Base-by-base conservation (phyloP, 2,797 vertebrate species). In the Euphonia xanthogaster region DNA sequence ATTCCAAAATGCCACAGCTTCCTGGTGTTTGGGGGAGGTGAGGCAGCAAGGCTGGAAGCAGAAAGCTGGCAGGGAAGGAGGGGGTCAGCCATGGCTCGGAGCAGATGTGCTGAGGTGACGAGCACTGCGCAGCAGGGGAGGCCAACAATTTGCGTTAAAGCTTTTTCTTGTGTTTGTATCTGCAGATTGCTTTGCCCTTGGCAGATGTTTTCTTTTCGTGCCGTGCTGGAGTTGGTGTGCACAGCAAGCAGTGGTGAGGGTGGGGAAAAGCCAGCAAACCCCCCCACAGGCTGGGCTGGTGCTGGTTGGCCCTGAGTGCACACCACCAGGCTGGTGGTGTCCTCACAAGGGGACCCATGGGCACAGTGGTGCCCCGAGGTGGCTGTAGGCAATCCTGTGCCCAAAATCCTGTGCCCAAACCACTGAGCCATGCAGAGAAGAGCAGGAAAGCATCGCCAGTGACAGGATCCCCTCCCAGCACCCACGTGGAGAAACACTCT, bases 401-500 rank as follows among this genome's bases (percentile, higher is more conserved):
- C 68, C 18, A 3, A 79, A 35, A 20, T 12, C 33, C 27, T 0
- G 0, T 33, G 44, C 65, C 70, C 18, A 3, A 80, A 73, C 22
- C 23, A 25, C 48, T 1, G 4, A 72, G 39, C 44, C 24, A 1
- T 3, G 4, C 14, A n/a, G 25, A 27, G 42, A 67, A 35, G n/a
- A 44, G 51, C 67, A 23, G 2, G 2, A 53, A 51, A 14, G 21
- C 54, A 7, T 8, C 1, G 4, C 16, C 22, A 40, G 66, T 0
- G 1, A 20, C 7, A 4, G 3, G 6, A 33, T 7, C 12, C 31
- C 47, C 33, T 17, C 62, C 6, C 20, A 42, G 13, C 24, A 31
- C 1, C 1, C 15, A 10, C 0, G 0, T 2, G 27, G 18, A 66
- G 57, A 83, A 58, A 5, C 7, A 1, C 61, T 17, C 20, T 12